A percentile compares a stretch with the other conserved stretches of the same genome.
phyloP scores from a whole-genome alignment of 2,113 vertebrate genomes.

The Sardina pilchardus region DNA sequence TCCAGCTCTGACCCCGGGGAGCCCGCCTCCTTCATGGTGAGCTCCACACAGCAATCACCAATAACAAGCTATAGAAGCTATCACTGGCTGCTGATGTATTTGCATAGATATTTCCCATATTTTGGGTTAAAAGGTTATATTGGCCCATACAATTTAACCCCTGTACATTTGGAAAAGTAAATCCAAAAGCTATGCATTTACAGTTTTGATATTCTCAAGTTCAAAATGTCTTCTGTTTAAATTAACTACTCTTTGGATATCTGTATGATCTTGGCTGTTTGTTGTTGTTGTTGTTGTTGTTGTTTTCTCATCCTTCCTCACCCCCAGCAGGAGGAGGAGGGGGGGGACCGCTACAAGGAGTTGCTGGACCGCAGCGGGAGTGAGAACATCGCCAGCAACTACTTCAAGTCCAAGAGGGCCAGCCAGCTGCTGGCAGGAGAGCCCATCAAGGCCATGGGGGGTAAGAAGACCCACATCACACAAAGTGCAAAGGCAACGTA shows the following conservation, averaged over 20 bases:
- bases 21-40: constrained; percentile 55
- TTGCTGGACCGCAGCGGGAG: constrained; percentile 83
- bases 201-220: too few species aligned
- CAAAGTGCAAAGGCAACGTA: too few species aligned
- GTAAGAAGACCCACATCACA: constrained; percentile 49
- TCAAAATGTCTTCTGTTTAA: neutral
- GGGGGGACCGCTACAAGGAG: constrained; percentile 80
- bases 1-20: constrained; percentile 59
- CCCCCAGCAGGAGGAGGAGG: constrained; percentile 68
- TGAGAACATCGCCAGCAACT: constrained; percentile 81
- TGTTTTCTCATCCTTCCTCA: neutral
- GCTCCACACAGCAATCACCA: neutral
- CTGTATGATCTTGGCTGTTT: neutral
- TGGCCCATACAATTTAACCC: neutral
- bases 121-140: neutral
- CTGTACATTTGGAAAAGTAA: neutral
- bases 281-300: neutral
- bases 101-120: neutral
- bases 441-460: constrained; percentile 60
- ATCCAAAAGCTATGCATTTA: too few species aligned
- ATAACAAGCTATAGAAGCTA: neutral
- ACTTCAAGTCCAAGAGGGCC: constrained; percentile 77
- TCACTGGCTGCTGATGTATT: neutral
- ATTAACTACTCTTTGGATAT: too few species aligned
- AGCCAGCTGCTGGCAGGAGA: constrained; percentile 73